Evolutionary conservation across 2,888 invertebrate species (phyloP).

Genomic region (Scaptomyza reducta): DNA sequence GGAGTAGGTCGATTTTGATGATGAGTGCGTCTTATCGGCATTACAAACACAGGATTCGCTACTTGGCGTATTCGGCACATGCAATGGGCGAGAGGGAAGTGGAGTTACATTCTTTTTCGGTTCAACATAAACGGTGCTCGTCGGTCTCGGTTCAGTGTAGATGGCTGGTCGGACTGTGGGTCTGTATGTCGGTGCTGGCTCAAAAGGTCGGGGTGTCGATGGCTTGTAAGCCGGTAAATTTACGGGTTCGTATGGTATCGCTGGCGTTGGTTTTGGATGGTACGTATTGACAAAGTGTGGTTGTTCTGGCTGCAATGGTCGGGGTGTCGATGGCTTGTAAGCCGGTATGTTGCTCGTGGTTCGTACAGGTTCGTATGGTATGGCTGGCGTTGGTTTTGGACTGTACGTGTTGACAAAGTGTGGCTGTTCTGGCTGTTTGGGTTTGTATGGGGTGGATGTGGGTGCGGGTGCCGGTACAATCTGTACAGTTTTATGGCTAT

Average conservation of each 20-base stretch:
- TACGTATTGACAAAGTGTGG: conserved; percentile 42
- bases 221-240: conserved; percentile 41
- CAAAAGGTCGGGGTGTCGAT: conserved; percentile 52
- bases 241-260: conserved; percentile 38
- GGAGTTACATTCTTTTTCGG: conserved; percentile 70
- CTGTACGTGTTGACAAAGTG: conserved; percentile 37
- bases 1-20: conserved; percentile 67
- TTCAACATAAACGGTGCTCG: conserved; percentile 44
- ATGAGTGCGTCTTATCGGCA: conserved; percentile 76
- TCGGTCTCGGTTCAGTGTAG: conserved; percentile 34
- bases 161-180: conserved; percentile 44
- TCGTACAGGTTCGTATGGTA: conserved; percentile 37
- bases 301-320: conserved; percentile 46
- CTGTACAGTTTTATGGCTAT: conserved; percentile 67
- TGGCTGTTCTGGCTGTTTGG: conserved; percentile 40
- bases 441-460: conserved; percentile 22
- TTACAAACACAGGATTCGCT: conserved; percentile 76
- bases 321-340: conserved; percentile 50
- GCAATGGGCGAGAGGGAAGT: conserved; percentile 74
- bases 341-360: conserved; percentile 36
- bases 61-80: conserved; percentile 59
- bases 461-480: conserved; percentile 26
- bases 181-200: conserved; percentile 22
- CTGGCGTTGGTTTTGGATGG: conserved; percentile 42
- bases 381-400: conserved; percentile 44